These are phyloP conservation scores for Rhaphigaster nebulosa DNA, from an alignment of 2,888 invertebrate species.

Conservation along the genomic window DNA sequence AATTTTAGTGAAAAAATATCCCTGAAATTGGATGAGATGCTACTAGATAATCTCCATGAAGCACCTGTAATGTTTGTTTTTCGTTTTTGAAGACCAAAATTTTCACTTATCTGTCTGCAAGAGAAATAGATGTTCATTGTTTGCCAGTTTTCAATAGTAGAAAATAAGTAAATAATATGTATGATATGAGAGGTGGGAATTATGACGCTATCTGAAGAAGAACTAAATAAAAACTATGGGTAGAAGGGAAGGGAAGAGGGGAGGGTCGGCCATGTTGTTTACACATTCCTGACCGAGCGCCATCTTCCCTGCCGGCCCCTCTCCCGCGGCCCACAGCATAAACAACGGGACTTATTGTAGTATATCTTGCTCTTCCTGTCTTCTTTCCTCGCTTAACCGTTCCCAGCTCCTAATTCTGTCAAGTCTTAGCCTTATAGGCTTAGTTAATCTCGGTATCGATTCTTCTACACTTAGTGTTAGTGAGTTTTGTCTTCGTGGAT, in stretches of 20 bases:
- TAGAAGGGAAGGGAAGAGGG: slow-evolving; percentile 8
- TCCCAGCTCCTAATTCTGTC: not conserved
- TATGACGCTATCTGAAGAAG: slow-evolving; percentile 6
- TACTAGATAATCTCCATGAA: too few species aligned
- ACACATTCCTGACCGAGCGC: slow-evolving; percentile 57
- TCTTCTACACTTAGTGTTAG: not conserved
- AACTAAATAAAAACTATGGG: slow-evolving; percentile 45
- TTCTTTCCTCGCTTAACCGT: not conserved
- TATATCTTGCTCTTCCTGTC: slow-evolving; percentile 51
- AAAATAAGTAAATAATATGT: too few species aligned
- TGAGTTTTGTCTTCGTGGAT: not conserved
- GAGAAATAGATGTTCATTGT: too few species aligned
- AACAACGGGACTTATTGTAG: slow-evolving; percentile 61
- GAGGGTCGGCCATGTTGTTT: slow-evolving; percentile 59
- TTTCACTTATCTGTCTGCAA: too few species aligned
- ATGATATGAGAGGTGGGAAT: not conserved
- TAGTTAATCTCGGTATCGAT: not conserved
- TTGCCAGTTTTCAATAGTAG: too few species aligned
- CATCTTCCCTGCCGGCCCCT: slow-evolving; percentile 45
- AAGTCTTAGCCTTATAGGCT: not conserved
- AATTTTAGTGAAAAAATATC: too few species aligned
- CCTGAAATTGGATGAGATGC: too few species aligned
- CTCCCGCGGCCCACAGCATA: slow-evolving; percentile 47
- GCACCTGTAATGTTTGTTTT: too few species aligned
- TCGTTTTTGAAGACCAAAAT: too few species aligned